Conservation (phyloP, 35 echinoderm and acorn worm species). For the Apostichopus japonicus region DNA sequence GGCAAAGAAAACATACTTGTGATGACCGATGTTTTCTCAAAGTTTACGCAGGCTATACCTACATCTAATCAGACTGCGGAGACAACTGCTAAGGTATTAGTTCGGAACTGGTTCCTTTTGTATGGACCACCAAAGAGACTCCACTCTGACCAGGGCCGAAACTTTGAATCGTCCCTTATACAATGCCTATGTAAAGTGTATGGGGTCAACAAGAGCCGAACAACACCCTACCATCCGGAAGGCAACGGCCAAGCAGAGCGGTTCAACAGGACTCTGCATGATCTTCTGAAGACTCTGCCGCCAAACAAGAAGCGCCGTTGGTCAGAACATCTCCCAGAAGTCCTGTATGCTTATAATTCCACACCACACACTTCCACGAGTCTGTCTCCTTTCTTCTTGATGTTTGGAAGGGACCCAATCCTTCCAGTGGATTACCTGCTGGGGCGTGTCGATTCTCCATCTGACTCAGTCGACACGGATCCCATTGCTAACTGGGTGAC, state of each 20-base stretch:
- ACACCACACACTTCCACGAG: conserved; percentile 51
- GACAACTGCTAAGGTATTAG: too few relatives aligned
- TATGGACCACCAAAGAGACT: neutral
- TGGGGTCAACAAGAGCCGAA: neutral
- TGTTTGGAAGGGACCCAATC: conserved; percentile 16
- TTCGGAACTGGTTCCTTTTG: too few relatives aligned
- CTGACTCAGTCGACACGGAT: too few relatives aligned
- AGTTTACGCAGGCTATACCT: neutral
- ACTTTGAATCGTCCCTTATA: neutral
- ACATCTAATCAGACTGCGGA: too few relatives aligned
- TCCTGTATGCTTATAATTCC: conserved; percentile 58
- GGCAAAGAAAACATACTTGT: neutral
- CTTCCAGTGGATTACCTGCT: conserved; percentile 35
- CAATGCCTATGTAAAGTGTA: neutral
- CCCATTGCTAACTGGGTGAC: too few relatives aligned
- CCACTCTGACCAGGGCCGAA: neutral
- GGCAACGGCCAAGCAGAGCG: too few relatives aligned
- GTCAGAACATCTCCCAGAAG: conserved; percentile 11
- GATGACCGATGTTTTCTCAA: neutral
- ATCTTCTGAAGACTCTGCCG: neutral
- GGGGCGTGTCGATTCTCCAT: neutral
- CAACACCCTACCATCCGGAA: neutral
- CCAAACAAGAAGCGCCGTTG: neutral
- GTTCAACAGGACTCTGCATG: neutral
- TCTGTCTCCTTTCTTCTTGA: conserved; percentile 6